These are phyloP conservation scores for Trypoxylon attenuatum DNA, from an alignment of 2,888 invertebrate species.

Conservation along the genomic window DNA sequence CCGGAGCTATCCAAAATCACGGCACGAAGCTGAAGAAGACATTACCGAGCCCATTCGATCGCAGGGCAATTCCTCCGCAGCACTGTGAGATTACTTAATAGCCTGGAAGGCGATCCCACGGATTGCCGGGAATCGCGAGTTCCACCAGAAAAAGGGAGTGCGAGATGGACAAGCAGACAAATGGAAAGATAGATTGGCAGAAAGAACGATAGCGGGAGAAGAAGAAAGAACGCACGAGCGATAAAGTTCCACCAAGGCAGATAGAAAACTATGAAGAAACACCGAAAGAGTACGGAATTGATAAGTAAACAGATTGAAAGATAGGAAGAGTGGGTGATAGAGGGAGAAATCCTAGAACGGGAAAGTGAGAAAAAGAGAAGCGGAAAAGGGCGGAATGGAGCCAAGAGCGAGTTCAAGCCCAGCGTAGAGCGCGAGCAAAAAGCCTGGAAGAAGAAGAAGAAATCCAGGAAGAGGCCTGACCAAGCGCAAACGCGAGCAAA, in stretches of 20 bases:
- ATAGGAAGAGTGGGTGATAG: background rate
- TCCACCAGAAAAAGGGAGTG: too few relatives aligned
- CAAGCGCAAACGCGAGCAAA: conserved; percentile 38
- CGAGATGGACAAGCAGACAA: too few relatives aligned
- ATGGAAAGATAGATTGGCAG: too few relatives aligned
- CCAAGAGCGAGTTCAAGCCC: background rate
- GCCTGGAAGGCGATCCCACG: too few relatives aligned
- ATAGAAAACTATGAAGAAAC: background rate
- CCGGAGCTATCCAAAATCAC: too few relatives aligned
- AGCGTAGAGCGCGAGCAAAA: conserved; percentile 25
- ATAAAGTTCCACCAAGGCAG: conserved; percentile 3
- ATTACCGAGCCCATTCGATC: too few relatives aligned
- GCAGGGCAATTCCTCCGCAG: too few relatives aligned
- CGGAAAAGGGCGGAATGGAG: background rate
- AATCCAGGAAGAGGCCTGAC: conserved; percentile 56
- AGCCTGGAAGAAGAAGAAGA: conserved; percentile 31
- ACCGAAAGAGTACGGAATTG: background rate
- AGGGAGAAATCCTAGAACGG: background rate
- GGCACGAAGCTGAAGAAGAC: too few relatives aligned
- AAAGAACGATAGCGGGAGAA: too few relatives aligned
- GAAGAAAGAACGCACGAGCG: background rate
- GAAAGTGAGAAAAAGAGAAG: conserved; percentile 9
- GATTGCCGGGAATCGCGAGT: too few relatives aligned
- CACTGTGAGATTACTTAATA: too few relatives aligned
- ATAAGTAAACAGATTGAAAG: background rate